These are phyloP conservation scores for Vombatus ursinus DNA, from an alignment of 2,113 vertebrate species.

Conservation along the genomic window DNA sequence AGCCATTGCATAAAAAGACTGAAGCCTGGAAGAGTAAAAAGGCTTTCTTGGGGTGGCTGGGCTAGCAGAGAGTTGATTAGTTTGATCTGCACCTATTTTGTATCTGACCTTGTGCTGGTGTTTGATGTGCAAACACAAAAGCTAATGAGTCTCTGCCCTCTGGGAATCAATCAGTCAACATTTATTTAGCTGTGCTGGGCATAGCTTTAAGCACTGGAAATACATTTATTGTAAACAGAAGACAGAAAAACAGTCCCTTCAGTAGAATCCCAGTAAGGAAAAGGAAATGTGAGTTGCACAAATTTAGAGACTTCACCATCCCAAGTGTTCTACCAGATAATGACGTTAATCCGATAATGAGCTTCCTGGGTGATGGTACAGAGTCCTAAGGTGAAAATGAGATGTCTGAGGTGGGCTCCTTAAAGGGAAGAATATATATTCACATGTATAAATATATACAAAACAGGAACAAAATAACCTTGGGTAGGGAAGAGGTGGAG, in stretches of 20 bases:
- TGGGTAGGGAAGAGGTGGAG: neutral
- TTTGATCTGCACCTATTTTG: neutral
- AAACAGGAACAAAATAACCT: neutral
- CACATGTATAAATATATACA: neutral
- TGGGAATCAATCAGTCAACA: too few species aligned
- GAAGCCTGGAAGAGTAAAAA: neutral
- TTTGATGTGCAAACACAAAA: neutral
- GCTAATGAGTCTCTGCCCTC: too few species aligned
- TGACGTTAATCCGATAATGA: neutral
- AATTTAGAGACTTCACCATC: too few species aligned
- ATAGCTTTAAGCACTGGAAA: too few species aligned
- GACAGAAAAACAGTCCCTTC: too few species aligned
- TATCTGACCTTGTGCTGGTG: neutral
- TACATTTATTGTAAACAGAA: too few species aligned
- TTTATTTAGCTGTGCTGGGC: too few species aligned
- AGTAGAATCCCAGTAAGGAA: too few species aligned
- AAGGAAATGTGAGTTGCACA: too few species aligned
- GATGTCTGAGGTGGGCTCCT: neutral
- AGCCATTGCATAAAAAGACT: neutral
- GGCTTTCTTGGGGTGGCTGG: neutral
- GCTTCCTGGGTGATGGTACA: neutral
- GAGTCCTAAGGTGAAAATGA: neutral
- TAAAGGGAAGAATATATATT: neutral
- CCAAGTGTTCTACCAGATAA: neutral
- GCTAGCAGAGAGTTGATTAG: neutral